A percentile compares a stretch with the other conserved stretches of the same genome.
These are phyloP conservation scores for Dendroctonus valens DNA, from an alignment of 1,140 invertebrate genomes.

Conservation along the genomic window DNA sequence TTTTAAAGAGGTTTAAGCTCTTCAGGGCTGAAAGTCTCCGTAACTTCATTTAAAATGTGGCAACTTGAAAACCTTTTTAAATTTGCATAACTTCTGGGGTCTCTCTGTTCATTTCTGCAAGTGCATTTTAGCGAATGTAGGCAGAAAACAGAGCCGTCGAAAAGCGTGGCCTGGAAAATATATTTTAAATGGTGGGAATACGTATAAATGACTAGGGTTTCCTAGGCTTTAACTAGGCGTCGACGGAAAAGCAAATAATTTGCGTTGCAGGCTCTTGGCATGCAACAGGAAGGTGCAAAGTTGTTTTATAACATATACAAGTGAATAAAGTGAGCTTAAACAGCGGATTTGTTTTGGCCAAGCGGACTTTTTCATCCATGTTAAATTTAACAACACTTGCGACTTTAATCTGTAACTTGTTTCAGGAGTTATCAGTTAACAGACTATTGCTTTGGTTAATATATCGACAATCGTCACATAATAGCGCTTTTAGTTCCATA, in stretches of 20 bases:
- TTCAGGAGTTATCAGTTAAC: too few species aligned
- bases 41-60: constrained; percentile 33
- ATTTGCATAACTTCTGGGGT: constrained; percentile 28
- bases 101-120: constrained; percentile 25
- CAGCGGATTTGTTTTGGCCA: too few species aligned
- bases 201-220: constrained; percentile 14
- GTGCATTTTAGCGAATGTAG: constrained; percentile 30
- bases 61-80: constrained; percentile 32
- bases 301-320: too few species aligned
- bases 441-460: too few species aligned
- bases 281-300: too few species aligned
- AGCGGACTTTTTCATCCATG: too few species aligned
- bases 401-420: too few species aligned
- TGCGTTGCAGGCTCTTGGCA: not conserved
- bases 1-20: constrained; percentile 28
- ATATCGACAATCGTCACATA: too few species aligned
- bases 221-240: constrained; percentile 4
- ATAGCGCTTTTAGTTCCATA: too few species aligned
- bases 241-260: constrained; percentile 10
- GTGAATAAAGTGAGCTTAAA: too few species aligned
- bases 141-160: constrained; percentile 18
- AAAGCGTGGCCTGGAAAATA: constrained; percentile 7
- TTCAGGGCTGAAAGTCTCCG: constrained; percentile 19
- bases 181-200: constrained; percentile 10
- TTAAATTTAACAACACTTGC: too few species aligned